Conservation (phyloP, 2,797 vertebrate genomes). For the Vespertilio murinus region DNA sequence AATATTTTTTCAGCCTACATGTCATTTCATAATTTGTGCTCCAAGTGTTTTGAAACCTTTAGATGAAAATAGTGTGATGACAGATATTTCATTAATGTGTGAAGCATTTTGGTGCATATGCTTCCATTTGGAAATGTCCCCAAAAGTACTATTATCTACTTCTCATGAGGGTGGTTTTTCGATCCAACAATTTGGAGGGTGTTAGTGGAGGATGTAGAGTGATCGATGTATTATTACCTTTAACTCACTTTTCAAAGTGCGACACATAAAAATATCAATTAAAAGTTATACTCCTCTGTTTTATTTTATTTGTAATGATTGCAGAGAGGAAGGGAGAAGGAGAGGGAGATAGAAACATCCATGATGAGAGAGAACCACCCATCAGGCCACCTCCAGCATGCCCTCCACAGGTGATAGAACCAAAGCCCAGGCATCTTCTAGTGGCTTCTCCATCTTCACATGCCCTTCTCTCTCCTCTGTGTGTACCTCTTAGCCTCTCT, state of each 20-base stretch:
- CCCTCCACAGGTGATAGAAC: too few relatives aligned
- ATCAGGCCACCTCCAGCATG: too few relatives aligned
- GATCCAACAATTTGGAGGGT: not conserved
- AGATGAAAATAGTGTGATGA: conserved; percentile 35
- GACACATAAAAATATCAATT: conserved; percentile 15
- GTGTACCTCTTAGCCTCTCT: too few relatives aligned
- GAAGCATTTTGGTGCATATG: not conserved
- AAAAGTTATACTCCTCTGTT: not conserved
- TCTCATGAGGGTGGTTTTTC: not conserved
- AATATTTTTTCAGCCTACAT: conserved; percentile 30
- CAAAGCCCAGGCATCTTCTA: too few relatives aligned
- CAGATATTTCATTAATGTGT: conserved; percentile 6
- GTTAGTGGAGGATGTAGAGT: not conserved
- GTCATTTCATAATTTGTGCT: conserved; percentile 46
- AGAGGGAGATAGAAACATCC: too few relatives aligned
- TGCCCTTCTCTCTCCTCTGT: too few relatives aligned
- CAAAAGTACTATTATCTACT: not conserved
- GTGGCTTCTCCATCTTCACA: too few relatives aligned
- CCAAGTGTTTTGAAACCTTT: conserved; percentile 49
- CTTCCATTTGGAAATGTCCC: not conserved
- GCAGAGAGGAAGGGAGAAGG: too few relatives aligned
- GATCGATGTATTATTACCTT: not conserved
- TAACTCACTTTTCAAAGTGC: not conserved
- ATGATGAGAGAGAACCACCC: too few relatives aligned
- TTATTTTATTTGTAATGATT: too few relatives aligned